Percentiles rank a stretch among this genome's conserved stretches.
These are phyloP conservation scores for Laterallus jamaicensis DNA, from an alignment of 2,113 vertebrate genomes.

Conservation along the genomic window DNA sequence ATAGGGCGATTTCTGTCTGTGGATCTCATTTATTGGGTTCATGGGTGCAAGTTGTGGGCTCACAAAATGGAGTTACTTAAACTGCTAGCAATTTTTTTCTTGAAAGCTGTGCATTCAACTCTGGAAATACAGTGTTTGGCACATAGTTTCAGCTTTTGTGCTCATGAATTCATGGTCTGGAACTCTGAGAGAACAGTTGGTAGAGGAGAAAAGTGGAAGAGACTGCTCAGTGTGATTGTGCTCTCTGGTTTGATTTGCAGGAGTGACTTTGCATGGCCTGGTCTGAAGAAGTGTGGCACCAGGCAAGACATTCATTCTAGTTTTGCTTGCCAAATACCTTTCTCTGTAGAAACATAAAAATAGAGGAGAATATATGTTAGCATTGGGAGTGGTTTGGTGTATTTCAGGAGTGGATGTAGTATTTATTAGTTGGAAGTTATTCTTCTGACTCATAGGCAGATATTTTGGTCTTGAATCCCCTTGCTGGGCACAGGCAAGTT, in stretches of 20 bases:
- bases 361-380: not conserved
- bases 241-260: not conserved
- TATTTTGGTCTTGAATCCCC: not conserved
- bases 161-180: not conserved
- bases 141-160: not conserved
- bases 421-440: not conserved
- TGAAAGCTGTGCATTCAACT: not conserved
- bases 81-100: not conserved
- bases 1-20: not conserved
- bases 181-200: not conserved
- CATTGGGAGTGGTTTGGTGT: not conserved
- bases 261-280: not conserved
- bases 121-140: not conserved
- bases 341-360: not conserved
- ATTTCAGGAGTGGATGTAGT: not conserved
- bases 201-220: not conserved
- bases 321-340: slow-evolving; percentile 1
- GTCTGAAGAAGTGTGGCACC: not conserved
- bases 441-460: not conserved
- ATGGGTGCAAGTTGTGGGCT: not conserved
- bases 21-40: not conserved
- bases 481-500: not conserved
- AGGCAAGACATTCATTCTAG: not conserved
- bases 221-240: not conserved
- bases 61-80: not conserved